Base-by-base conservation (phyloP, 2,113 vertebrate genomes). In the Grantiella picta region DNA sequence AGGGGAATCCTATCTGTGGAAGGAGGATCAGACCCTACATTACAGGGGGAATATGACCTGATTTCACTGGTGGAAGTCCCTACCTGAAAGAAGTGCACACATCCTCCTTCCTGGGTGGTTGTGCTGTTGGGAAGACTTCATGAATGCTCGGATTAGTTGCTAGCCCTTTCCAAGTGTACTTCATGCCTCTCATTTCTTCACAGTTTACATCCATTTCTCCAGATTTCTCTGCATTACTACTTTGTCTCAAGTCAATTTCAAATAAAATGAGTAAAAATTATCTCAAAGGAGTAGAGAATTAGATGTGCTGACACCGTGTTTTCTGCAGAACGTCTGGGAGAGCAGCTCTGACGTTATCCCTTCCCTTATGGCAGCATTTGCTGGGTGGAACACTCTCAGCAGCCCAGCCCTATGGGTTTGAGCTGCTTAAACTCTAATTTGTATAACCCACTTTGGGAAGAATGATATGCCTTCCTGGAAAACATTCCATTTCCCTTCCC, bases 361-460 rank as follows among this genome's bases (percentile, higher is more conserved):
- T 76, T 79, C 78, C 75, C 89, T 86, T 20, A 71, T 15, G 87
- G 89, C 89, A 89, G 49, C 40, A 23, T 14, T 79, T 60, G 50
- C 40, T 82, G 64, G 45, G 64, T 87, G 84, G 72, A 92, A 77
- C 56, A 27, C 36, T 89, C 57, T 57, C 70, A 82, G 68, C 22
- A 69, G 93, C 45, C 77, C 66, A 85, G 81, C 64, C 65, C 53
- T 54, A 61, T 5, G 78, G 78, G 71, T 80, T 61, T 76, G 66
- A 90, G 57, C 70, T 70, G 70, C 68, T 61, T 53, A 56, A 80
- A 42, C 45, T 73, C 66, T 45, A 66, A 65, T 88, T 82, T 70
- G 45, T 76, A 40, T 47, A 89, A 85, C 53, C 31, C 38, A 61
- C 82, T 82, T 82, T 20, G 90, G 93, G 91, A 95, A 92, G 89